A percentile compares a stretch with the other conserved stretches of the same genome.
Evolutionary conservation across 2,888 invertebrate species (phyloP).

Genomic region (Cosmorhoe ocellata): DNA sequence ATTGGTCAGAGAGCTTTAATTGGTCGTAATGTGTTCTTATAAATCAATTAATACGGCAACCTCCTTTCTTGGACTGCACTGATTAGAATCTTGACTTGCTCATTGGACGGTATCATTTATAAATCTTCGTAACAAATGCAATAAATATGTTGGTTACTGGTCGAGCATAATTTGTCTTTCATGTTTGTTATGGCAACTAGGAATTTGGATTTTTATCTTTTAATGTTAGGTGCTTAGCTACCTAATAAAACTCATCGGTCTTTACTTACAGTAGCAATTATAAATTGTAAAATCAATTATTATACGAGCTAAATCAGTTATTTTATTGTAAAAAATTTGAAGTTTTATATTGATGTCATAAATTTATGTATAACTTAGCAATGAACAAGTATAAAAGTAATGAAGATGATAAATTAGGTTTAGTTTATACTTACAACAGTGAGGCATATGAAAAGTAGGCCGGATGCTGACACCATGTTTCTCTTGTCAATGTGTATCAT

Average conservation of each 20-base stretch:
- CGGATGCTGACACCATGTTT: constrained; percentile 58
- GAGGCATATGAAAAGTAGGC: constrained; percentile 51
- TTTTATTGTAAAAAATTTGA: too few relatives aligned
- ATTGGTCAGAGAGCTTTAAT: constrained; percentile 65
- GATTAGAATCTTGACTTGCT: constrained; percentile 52
- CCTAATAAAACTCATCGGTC: too few relatives aligned
- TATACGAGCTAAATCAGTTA: too few relatives aligned
- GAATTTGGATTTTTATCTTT: constrained; percentile 19
- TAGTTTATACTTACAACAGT: constrained; percentile 58
- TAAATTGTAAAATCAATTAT: too few relatives aligned
- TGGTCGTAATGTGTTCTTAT: constrained; percentile 64
- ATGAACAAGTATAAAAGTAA: too few relatives aligned
- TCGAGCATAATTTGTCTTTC: constrained; percentile 37
- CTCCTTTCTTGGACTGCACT: constrained; percentile 56
- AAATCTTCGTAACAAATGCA: constrained; percentile 46
- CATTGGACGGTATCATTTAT: constrained; percentile 49
- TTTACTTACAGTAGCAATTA: too few relatives aligned
- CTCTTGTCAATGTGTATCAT: constrained; percentile 40
- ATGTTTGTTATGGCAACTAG: constrained; percentile 25
- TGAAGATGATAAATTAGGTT: constrained; percentile 34
- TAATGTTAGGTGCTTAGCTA: too few relatives aligned
- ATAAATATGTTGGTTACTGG: constrained; percentile 41
- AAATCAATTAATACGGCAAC: constrained; percentile 65
- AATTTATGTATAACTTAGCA: too few relatives aligned
- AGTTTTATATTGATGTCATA: too few relatives aligned